Conservation (phyloP, 2,888 invertebrate species). For the Aspidapion aeneum region DNA sequence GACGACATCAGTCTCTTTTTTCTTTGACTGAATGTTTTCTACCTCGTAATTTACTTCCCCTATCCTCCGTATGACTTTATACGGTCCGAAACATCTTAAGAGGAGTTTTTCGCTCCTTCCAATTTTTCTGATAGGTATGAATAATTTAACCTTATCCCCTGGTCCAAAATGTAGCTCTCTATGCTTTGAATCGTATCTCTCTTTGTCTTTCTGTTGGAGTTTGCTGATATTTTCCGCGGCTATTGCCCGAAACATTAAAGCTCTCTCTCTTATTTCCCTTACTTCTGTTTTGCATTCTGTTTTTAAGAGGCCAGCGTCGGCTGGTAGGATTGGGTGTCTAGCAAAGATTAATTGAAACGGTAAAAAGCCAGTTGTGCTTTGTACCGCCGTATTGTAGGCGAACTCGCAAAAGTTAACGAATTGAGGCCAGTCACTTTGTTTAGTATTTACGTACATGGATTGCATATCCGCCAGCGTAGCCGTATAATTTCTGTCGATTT, state of each 20-base stretch:
- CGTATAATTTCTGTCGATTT: constrained; percentile 29
- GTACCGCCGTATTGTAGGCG: constrained; percentile 15
- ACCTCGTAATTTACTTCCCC: constrained; percentile 24
- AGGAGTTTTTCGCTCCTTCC: no score
- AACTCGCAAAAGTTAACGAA: no score
- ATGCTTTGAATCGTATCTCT: constrained; percentile 28
- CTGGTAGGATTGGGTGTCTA: constrained; percentile 15
- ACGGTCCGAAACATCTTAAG: no score
- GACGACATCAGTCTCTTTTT: constrained; percentile 19
- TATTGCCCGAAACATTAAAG: no score
- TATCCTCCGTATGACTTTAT: constrained; percentile 22
- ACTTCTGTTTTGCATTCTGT: no score
- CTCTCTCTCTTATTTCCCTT: no score
- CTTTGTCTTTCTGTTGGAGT: constrained; percentile 25
- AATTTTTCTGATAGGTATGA: constrained; percentile 27
- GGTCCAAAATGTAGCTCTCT: constrained; percentile 20
- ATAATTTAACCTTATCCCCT: constrained; percentile 30
- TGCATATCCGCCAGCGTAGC: constrained; percentile 27
- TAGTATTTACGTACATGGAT: constrained; percentile 21
- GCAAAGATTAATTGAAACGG: constrained; percentile 10
- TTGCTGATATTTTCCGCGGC: constrained; percentile 23
- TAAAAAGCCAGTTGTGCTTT: constrained; percentile 17
- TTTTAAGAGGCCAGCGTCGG: no score
- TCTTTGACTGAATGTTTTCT: constrained; percentile 12
- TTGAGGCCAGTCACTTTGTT: constrained; percentile 21